A percentile compares a stretch with the other conserved stretches of the same genome.
Evolutionary conservation across 1,140 invertebrate genomes (phyloP).

Genomic region (Rhagoletis zephyria): DNA sequence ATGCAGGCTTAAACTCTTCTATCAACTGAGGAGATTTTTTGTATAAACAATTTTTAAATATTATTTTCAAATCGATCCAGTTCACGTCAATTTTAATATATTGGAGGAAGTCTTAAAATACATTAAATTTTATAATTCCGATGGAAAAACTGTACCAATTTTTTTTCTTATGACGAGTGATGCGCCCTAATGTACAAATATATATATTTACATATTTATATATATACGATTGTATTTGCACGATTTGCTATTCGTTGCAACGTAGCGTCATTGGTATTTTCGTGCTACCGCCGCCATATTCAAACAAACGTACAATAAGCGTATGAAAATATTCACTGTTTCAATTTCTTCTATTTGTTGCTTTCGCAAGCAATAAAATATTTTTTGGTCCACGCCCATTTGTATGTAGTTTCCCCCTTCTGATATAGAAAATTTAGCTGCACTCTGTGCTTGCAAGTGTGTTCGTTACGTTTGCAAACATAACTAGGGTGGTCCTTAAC

Average conservation of each 20-base stretch:
- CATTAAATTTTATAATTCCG: neutral
- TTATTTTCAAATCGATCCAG: too few species aligned
- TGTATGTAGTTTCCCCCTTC: slow-evolving; percentile 28
- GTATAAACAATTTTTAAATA: too few species aligned
- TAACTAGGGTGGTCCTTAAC: too few species aligned
- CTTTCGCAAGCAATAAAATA: slow-evolving; percentile 31
- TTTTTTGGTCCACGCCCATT: slow-evolving; percentile 44
- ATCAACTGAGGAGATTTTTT: too few species aligned
- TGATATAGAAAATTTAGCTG: neutral
- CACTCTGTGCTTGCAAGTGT: neutral
- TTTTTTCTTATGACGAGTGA: too few species aligned
- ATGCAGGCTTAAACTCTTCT: too few species aligned
- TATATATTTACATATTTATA: slow-evolving; percentile 53
- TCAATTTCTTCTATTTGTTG: slow-evolving; percentile 16
- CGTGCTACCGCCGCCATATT: neutral
- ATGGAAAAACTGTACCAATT: too few species aligned
- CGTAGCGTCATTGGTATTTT: neutral
- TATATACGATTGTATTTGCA: neutral
- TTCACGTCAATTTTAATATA: too few species aligned
- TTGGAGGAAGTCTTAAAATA: neutral
- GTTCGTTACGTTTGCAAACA: neutral
- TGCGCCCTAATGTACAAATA: neutral
- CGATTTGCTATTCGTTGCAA: neutral
- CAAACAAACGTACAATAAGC: neutral
- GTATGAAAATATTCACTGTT: neutral